These are phyloP conservation scores for Maconellicoccus hirsutus DNA, from an alignment of 1,140 invertebrate genomes.

Conservation along the genomic window DNA sequence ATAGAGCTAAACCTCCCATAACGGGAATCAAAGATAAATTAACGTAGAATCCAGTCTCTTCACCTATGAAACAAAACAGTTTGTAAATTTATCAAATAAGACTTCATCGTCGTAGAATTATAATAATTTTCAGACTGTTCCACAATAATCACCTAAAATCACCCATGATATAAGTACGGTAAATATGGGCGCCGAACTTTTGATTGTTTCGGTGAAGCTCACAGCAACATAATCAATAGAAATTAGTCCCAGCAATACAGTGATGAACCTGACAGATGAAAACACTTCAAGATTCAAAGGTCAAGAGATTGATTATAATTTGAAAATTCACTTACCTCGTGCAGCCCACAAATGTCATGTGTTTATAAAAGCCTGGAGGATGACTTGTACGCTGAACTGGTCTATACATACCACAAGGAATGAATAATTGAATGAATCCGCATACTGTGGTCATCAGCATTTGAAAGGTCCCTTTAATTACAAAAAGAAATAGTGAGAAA, in stretches of 20 bases:
- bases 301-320: not conserved
- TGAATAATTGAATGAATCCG: slow-evolving; percentile 64
- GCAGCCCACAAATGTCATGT: slow-evolving; percentile 64
- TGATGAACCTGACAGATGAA: slow-evolving; percentile 49
- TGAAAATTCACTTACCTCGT: slow-evolving; percentile 45
- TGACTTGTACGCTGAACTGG: slow-evolving; percentile 45
- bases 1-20: slow-evolving; percentile 73
- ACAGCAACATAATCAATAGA: slow-evolving; percentile 74
- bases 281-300: not conserved
- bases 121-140: no score
- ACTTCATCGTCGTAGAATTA: no score
- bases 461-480: slow-evolving; percentile 49
- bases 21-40: slow-evolving; percentile 69
- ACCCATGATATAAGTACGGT: slow-evolving; percentile 66
- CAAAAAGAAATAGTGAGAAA: not conserved
- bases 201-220: slow-evolving; percentile 77
- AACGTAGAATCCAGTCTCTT: slow-evolving; percentile 61
- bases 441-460: slow-evolving; percentile 65
- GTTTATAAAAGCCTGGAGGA: slow-evolving; percentile 59
- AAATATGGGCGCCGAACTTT: slow-evolving; percentile 73
- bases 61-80: slow-evolving; percentile 41
- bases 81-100: no score
- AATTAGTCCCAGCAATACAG: slow-evolving; percentile 60
- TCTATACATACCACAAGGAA: slow-evolving; percentile 61
- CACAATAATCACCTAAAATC: slow-evolving; percentile 44